Evolutionary conservation across 2,797 vertebrate genomes (phyloP).

Genomic region (Ataeniobius toweri): DNA sequence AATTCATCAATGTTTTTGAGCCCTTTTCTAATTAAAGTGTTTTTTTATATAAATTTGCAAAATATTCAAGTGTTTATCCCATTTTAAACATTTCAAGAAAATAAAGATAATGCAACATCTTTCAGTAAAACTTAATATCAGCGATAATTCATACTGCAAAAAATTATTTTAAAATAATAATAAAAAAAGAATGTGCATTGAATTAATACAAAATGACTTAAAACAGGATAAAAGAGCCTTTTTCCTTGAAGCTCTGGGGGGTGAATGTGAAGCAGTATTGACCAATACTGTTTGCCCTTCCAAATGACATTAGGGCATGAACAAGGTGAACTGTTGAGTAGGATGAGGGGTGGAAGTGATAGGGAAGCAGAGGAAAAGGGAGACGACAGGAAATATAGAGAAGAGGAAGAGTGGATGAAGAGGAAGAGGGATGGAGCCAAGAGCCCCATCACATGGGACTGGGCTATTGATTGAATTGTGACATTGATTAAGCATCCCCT

Average conservation of each 20-base stretch:
- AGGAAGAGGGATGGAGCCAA: constrained; percentile 26
- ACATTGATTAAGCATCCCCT: constrained; percentile 83
- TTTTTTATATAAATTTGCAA: neutral
- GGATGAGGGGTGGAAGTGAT: constrained; percentile 40
- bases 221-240: neutral
- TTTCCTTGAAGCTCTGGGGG: neutral
- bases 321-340: constrained; percentile 57
- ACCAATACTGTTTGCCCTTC: constrained; percentile 33
- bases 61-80: neutral
- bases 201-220: neutral
- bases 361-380: constrained; percentile 27
- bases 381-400: constrained; percentile 53
- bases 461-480: constrained; percentile 81
- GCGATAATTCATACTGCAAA: neutral
- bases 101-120: neutral
- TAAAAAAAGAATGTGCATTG: neutral
- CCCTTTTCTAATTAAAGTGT: neutral
- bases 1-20: neutral
- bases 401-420: constrained; percentile 36
- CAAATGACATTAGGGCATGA: constrained; percentile 38
- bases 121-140: neutral
- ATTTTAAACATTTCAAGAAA: neutral
- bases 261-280: neutral
- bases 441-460: constrained; percentile 73
- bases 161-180: neutral